Conservation (phyloP, 1,140 invertebrate species). For the Anoplolepis gracilipes region DNA sequence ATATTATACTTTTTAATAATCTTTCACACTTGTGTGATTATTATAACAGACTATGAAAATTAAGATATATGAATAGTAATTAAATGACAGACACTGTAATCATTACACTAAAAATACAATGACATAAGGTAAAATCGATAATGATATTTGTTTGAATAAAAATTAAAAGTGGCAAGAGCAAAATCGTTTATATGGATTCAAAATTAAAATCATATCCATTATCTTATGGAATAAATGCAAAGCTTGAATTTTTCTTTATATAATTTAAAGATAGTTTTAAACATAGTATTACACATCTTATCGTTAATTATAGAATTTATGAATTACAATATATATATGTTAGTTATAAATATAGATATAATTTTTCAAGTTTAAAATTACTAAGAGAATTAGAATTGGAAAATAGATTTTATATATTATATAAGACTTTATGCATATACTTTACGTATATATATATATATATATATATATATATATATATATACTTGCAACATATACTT, state of each 20-base stretch:
- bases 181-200: slow-evolving; percentile 17
- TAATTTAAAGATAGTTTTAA: background rate
- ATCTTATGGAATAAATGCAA: background rate
- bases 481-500: background rate
- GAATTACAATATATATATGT: background rate
- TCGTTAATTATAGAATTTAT: background rate
- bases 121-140: background rate
- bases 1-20: slow-evolving; percentile 26
- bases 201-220: background rate
- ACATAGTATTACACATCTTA: background rate
- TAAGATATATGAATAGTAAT: background rate
- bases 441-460: no score
- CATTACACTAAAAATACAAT: background rate
- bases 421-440: background rate
- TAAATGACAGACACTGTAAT: background rate
- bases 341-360: background rate
- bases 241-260: slow-evolving; percentile 13
- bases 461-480: no score
- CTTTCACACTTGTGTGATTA: slow-evolving; percentile 6
- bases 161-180: background rate
- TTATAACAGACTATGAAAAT: slow-evolving; percentile 30
- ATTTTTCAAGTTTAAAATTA: background rate
- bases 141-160: background rate
- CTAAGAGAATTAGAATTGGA: background rate
- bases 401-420: no score